Evolutionary conservation across 2,113 vertebrate genomes (phyloP), one percentile per base, ranked within the genome.

Genomic region (Chamaea fasciata): DNA sequence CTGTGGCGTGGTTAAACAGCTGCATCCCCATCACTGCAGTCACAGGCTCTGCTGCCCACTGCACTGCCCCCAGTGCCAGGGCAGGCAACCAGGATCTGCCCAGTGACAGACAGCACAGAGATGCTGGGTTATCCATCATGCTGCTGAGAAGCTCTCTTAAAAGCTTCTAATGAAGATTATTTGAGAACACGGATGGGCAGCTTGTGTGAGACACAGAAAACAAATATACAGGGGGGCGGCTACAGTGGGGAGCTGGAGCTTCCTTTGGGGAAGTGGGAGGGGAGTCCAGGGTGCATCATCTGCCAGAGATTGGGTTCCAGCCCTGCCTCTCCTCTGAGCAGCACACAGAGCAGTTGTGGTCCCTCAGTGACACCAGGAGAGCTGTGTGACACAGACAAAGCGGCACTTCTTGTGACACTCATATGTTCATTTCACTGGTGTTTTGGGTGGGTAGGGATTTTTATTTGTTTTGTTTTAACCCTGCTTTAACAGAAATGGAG

Each of bases 1-100:
- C 74, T 60, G 83, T 85, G 83, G 65, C 31, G 13, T 89, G 91
- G 86, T 93, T 86, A 57, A 96, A 93, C 92, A 93, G 93, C 90
- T 76, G 78, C 94, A 53, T 82, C 92, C 81, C 55, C 83, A 86
- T 16, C 68, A 71, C 93, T 93, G 87, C 55, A 89, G 76, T 80
- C 74, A 83, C 56, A 83, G 85, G 62, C 63, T 79, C 19, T n/a
- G 63, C 56, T 64, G 67, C 28, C 33, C 64, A 73, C 81, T n/a
- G 69, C 49, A 27, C 41, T 49, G 74, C 37, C 33, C 56, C 22
- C 27, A 68, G 46, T 15, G 46, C 69, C 91, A 82, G 53, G 28
- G 24, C 13, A 3, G 13, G 49, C 46, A 33, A 21, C 55, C 53
- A 21, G 83, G 30, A 7, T 47, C 64, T 63, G 4, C 7, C 41